Evolutionary conservation across 2,888 invertebrate species (phyloP).

Genomic region (Tipula unca): DNA sequence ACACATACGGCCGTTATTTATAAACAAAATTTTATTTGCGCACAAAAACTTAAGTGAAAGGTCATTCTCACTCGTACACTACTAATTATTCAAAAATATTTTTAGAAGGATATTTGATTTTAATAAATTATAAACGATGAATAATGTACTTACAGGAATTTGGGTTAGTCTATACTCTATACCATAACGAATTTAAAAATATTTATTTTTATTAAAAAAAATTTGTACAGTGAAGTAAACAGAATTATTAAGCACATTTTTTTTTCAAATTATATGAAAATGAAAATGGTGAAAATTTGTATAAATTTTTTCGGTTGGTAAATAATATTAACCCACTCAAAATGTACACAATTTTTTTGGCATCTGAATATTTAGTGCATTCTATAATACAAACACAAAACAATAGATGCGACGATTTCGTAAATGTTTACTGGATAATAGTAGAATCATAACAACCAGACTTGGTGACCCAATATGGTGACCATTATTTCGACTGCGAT

Average conservation of each 20-base stretch:
- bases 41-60: neutral
- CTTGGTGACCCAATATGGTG: neutral
- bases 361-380: neutral
- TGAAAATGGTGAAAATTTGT: neutral
- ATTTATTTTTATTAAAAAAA: neutral
- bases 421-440: neutral
- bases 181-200: neutral
- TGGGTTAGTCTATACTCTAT: neutral
- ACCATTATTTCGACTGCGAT: too few relatives aligned
- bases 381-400: neutral
- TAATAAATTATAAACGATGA: neutral
- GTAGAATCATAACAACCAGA: neutral
- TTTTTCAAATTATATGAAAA: neutral
- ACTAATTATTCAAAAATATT: neutral
- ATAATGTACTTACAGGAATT: neutral
- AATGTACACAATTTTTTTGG: neutral
- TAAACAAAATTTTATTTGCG: neutral
- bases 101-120: neutral
- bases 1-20: neutral
- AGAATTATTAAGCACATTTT: constrained; percentile 2
- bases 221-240: neutral
- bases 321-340: neutral
- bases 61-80: neutral
- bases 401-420: neutral
- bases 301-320: neutral